These are phyloP conservation scores for Podotricha telesiphe DNA, from an alignment of 2,888 invertebrate genomes.

Conservation along the genomic window DNA sequence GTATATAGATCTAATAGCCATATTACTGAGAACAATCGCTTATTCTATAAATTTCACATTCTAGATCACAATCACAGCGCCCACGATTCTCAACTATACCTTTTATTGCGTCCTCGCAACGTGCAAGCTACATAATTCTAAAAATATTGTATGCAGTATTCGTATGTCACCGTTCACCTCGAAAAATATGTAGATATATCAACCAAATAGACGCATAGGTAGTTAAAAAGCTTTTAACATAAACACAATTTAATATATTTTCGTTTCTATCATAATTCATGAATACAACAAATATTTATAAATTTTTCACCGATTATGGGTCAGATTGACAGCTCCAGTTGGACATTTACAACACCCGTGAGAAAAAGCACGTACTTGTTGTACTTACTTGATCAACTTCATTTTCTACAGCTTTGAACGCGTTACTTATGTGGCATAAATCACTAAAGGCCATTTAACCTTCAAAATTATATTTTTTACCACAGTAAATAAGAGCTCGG, in stretches of 20 bases:
- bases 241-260: constrained; percentile 1
- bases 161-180: constrained; percentile 72
- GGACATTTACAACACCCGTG: constrained; percentile 76
- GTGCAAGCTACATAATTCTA: constrained; percentile 79
- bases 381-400: constrained; percentile 79
- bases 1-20: constrained; percentile 41
- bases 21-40: constrained; percentile 5
- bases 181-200: constrained; percentile 47
- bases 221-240: constrained; percentile 32
- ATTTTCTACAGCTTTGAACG: constrained; percentile 81
- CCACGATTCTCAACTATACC: constrained; percentile 60
- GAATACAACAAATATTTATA: constrained; percentile 57
- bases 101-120: constrained; percentile 74
- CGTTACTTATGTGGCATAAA: constrained; percentile 81
- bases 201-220: constrained; percentile 9
- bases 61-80: constrained; percentile 43
- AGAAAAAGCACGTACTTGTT: constrained; percentile 61
- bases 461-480: constrained; percentile 78
- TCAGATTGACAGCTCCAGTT: constrained; percentile 77
- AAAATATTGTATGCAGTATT: constrained; percentile 80
- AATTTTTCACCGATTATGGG: constrained; percentile 73
- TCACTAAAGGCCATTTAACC: constrained; percentile 84
- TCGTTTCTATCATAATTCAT: constrained; percentile 49
- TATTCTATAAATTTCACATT: constrained; percentile 30
- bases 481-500: constrained; percentile 80